Base-by-base conservation (phyloP, 2,113 vertebrate genomes). In the Corythoichthys haematopterus region DNA sequence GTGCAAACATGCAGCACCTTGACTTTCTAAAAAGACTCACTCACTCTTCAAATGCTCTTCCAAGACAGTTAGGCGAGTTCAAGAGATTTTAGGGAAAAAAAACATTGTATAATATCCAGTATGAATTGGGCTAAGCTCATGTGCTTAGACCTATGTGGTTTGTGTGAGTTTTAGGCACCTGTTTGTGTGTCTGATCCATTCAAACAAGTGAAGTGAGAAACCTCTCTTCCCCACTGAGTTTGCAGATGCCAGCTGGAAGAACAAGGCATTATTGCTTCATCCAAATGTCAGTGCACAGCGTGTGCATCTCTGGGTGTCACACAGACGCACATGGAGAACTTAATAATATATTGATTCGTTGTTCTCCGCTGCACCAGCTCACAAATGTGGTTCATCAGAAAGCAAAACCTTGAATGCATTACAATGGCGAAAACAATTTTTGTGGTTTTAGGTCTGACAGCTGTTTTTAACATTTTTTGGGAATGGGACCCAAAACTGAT, bases 211-310 rank as follows among this genome's bases (percentile, higher is more conserved):
- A 83, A 76, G 75, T 70, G 65, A 83, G 81, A 81, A 75, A 72
- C 74, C 66, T 85, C 64, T 71, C 64, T 71, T 86, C 76, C 86
- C 81, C 72, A 77, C 84, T 65, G 84, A 74, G 77, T 79, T 75
- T 80, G 80, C 83, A 87, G 81, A 85, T 85, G 81, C 77, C 85
- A 90, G 81, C 81, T 87, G 80, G 70, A 82, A 74, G 69, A 82
- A 82, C 83, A 85, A 70, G 66, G 38, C 61, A 80, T 88, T 82
- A 85, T 82, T 87, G 79, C 78, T 78, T 80, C 76, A 78, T 79
- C 45, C 65, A 88, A 90, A 88, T 87, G 85, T 85, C 88, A 87
- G 64, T 9, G 43, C 82, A 75, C 80, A 84, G 77, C 52, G 10
- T 79, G 76, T 64, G 43, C 58, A 50, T 70, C 38, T 20, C 70